Conservation (phyloP, 2,888 invertebrate genomes). For the Saturnia pavonia region DNA sequence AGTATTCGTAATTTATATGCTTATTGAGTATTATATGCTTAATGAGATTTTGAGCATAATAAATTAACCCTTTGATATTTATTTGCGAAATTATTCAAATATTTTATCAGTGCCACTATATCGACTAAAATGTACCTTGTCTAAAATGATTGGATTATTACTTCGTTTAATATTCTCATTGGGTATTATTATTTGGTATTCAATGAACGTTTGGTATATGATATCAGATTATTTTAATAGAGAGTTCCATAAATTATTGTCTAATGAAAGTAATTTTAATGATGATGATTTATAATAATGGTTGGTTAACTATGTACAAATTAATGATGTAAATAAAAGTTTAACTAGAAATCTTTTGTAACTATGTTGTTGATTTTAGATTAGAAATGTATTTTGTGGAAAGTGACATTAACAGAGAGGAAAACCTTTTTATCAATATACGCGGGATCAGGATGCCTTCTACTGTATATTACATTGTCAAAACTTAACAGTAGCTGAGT, state of each 20-base stretch:
- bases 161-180: constrained; percentile 85
- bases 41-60: not conserved
- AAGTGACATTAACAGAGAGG: no score
- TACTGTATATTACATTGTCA: no score
- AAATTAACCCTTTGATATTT: not conserved
- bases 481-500: no score
- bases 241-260: constrained; percentile 84
- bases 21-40: not conserved
- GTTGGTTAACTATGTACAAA: no score
- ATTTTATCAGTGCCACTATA: not conserved
- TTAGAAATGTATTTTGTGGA: no score
- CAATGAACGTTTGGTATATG: constrained; percentile 85
- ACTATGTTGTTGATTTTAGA: no score
- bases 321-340: no score
- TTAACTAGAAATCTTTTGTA: no score
- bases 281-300: constrained; percentile 27
- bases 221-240: constrained; percentile 88
- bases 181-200: constrained; percentile 87
- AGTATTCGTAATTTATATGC: not conserved
- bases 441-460: no score
- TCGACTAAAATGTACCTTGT: not conserved
- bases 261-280: constrained; percentile 48
- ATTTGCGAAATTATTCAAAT: not conserved
- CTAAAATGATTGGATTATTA: constrained; percentile 82
- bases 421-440: no score